Evolutionary conservation across 2,888 invertebrate species (phyloP), one percentile per base, ranked within the genome.

Genomic region (Onchidella celtica): DNA sequence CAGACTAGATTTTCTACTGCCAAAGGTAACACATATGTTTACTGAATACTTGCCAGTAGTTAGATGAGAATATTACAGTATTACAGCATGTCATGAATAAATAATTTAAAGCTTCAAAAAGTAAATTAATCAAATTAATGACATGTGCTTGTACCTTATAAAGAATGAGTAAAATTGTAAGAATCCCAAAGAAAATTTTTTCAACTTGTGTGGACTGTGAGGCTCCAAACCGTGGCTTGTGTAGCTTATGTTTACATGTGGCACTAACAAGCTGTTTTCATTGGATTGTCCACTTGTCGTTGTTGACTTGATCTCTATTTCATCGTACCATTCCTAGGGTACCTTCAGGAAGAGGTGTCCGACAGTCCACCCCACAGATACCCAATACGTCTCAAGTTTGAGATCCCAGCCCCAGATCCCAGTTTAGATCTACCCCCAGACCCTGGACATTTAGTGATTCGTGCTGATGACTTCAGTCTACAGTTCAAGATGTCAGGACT

Each of bases 1-100:
- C 98, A 98, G 96, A 97, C 97, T 94, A 89, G 89, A 79, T 90
- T 92, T 72, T 87, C 89, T 6, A 85, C 88, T 32, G 86, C 87
- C 75, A 81, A 82, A 85, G 89, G 88, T 88, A 80, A 70, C 34
- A 9, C 4, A 29, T 4, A 4, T 4, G 34, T 9, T 36, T 70
- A 24, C 29, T 70, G 9, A 70, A 38, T 11, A 70, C 47, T 14
- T 40, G 14, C 24, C 38, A 38, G 36, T 47, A n/a, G 21, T 24
- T 24, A 72, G 27, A 3, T 21, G 4, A 6, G 36, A 66, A 27
- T 3, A 3, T 29, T 21, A 66, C 17, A 4, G 24, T n/a, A 3
- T 17, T 6, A 59, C 4, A n/a, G 59, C 3, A n/a, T 21, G n/a
- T 9, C 21, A n/a, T 14, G n/a, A n/a, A n/a, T n/a, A n/a, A n/a